These are phyloP conservation scores for Cheilosia vulpina DNA, from an alignment of 2,888 invertebrate species.

Conservation along the genomic window DNA sequence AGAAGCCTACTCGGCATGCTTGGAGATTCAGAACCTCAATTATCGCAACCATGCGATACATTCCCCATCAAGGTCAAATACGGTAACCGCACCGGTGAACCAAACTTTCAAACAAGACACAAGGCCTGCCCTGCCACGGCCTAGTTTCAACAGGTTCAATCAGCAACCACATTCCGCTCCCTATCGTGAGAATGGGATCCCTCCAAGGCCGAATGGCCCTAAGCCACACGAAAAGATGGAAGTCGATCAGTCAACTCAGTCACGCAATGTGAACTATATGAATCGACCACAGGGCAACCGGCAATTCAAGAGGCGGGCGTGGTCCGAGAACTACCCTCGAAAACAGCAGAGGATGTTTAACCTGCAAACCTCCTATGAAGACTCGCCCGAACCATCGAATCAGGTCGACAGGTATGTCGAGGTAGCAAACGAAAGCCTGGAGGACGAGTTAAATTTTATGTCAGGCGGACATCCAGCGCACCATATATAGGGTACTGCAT, in stretches of 20 bases:
- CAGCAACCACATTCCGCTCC: background rate
- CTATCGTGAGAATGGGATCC: background rate
- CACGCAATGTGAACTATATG: slow-evolving; percentile 4
- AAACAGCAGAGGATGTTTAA: slow-evolving; percentile 27
- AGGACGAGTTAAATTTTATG: background rate
- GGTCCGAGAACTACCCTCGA: slow-evolving; percentile 9
- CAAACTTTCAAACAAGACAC: no score
- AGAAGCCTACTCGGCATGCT: no score
- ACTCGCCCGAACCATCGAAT: background rate
- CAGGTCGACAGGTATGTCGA: background rate
- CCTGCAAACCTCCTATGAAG: background rate
- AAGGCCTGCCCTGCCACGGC: no score
- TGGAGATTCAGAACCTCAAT: no score
- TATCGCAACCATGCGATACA: no score
- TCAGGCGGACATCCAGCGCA: background rate
- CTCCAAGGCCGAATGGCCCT: slow-evolving; percentile 19
- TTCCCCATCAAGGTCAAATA: no score
- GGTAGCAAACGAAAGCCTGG: background rate
- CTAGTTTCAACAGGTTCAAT: no score
- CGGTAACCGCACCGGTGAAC: no score
- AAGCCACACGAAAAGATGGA: slow-evolving; percentile 11
- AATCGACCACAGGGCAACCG: background rate
- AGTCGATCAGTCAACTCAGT: background rate
- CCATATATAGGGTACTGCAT: background rate
- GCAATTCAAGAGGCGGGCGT: slow-evolving; percentile 15